Evolutionary conservation across 1,140 invertebrate genomes (phyloP).

Genomic region (Anoplolepis gracilipes): DNA sequence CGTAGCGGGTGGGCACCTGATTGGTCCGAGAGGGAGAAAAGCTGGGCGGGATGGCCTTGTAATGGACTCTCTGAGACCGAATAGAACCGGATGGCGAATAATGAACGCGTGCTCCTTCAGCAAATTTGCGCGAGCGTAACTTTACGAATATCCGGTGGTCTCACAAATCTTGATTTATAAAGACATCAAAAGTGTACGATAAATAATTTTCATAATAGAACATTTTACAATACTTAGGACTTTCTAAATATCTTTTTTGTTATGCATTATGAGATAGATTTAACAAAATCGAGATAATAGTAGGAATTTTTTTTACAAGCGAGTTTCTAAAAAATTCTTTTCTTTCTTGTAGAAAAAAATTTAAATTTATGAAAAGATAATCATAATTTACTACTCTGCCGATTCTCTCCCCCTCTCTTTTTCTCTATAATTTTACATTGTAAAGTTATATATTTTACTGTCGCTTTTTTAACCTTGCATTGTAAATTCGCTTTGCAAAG

Average conservation of each 20-base stretch:
- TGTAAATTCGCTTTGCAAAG: neutral
- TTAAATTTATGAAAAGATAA: neutral
- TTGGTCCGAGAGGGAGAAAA: conserved; percentile 67
- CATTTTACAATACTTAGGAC: no score
- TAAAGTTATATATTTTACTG: neutral
- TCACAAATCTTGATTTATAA: neutral
- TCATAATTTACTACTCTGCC: neutral
- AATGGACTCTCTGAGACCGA: neutral
- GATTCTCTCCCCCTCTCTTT: no score
- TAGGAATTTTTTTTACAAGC: neutral
- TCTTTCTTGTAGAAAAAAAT: no score
- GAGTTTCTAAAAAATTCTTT: neutral
- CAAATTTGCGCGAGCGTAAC: conserved; percentile 4
- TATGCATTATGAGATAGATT: neutral
- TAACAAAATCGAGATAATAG: neutral
- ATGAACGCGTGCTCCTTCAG: conserved; percentile 11
- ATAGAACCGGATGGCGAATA: conserved; percentile 33
- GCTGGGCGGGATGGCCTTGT: conserved; percentile 28
- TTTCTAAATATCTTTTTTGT: neutral
- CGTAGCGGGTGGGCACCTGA: conserved; percentile 67
- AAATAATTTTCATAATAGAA: neutral
- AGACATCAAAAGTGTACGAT: neutral
- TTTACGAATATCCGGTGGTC: neutral
- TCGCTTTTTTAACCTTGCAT: neutral
- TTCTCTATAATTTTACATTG: neutral